Conservation (phyloP, 2,797 vertebrate genomes). For the Tarsius wallacei region DNA sequence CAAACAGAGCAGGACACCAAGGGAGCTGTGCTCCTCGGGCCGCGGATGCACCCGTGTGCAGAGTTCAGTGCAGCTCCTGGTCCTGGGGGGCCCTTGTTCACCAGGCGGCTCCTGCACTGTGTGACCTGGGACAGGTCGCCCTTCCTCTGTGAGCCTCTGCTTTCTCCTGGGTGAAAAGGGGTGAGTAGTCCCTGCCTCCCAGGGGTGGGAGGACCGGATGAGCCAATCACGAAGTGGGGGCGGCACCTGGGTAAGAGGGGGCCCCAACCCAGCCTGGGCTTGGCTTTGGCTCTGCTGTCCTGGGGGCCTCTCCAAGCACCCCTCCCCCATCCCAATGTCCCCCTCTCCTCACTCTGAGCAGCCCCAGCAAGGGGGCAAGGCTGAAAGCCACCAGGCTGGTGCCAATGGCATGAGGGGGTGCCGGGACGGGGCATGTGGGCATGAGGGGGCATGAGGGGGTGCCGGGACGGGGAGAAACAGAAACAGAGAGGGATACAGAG, state of each 20-base stretch:
- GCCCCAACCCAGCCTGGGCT: background rate
- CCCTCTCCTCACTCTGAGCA: background rate
- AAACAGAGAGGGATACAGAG: background rate
- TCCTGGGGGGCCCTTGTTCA: accelerated
- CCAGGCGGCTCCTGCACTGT: background rate
- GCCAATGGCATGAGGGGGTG: background rate
- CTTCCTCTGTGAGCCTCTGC: background rate
- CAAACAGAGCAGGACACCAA: background rate
- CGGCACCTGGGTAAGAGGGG: too few relatives aligned
- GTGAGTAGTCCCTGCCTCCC: too few relatives aligned
- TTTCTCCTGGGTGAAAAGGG: background rate
- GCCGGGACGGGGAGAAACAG: background rate
- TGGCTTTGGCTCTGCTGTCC: background rate
- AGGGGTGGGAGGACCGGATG: background rate
- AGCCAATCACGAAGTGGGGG: background rate
- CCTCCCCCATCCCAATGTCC: too few relatives aligned
- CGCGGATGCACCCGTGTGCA: too few relatives aligned
- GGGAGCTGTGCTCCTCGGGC: background rate
- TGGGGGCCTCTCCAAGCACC: background rate
- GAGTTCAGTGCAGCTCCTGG: background rate
- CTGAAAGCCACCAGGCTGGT: too few relatives aligned
- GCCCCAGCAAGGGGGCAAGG: background rate
- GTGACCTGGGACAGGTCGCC: accelerated
- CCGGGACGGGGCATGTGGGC: background rate
- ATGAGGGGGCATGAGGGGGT: too few relatives aligned